Evolutionary conservation across 2,113 vertebrate species (phyloP), one percentile per base, ranked within the genome.

Genomic region (Coracopsis vasa): DNA sequence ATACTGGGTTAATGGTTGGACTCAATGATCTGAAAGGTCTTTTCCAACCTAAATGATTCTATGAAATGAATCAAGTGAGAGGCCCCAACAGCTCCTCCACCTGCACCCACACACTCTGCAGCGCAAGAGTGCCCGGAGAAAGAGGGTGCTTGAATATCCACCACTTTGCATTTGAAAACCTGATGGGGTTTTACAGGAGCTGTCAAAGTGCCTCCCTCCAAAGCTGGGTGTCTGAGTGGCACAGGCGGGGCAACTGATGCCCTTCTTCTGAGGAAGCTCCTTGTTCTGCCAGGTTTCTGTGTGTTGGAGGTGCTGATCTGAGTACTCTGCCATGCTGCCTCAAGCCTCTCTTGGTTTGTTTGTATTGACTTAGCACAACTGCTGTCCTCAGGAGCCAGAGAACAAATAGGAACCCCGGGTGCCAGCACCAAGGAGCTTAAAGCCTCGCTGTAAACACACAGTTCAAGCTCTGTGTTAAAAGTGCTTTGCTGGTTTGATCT

Each of bases 121-220:
- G 4, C 1, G 1, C 0, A 0, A n/a, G 37, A 18, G 39, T 2
- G 31, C 54, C 80, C 42, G 50, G 9, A 45, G 86, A 29, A 90
- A 58, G 73, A 24, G 25, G 8, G 41, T 37, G 10, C 27, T 39
- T 71, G 33, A 11, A 58, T 56, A 82, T 29, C 69, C 48, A 11
- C 18, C 64, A 4, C 56, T 12, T 0, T 0, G n/a, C 33, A 41
- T 44, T 29, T 28, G 81, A 60, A 82, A 86, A 56, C 23, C 35
- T 17, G 53, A 7, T 1, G 5, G 60, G n/a, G 21, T 28, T 94
- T 71, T 29, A 58, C 39, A 61, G 58, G 42, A 23, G 44, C 87
- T 78, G 39, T 24, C 35, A 21, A 35, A 72, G 44, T 8, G 29
- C 14, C 35, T 45, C n/a, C 19, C 41, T 80, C 41, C 23, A 45